Conservation (phyloP, 2,797 vertebrate species). For the Vireo griseus region DNA sequence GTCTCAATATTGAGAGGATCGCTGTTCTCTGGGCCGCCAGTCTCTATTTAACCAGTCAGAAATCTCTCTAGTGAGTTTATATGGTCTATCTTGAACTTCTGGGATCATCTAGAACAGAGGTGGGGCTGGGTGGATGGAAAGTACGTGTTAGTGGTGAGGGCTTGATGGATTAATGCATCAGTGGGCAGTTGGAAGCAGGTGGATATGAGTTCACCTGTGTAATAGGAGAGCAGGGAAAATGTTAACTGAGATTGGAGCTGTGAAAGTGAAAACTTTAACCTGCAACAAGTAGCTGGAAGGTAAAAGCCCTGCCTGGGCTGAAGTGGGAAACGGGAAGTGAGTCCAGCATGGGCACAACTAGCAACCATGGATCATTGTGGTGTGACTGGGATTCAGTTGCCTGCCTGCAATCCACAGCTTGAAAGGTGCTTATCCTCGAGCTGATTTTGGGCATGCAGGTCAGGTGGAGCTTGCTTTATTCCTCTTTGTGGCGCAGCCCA, state of each 20-base stretch:
- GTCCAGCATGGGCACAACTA: too few species aligned
- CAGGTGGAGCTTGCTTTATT: neutral
- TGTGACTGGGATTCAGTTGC: neutral
- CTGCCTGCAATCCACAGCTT: too few species aligned
- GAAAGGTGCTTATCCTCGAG: neutral
- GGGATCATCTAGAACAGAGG: neutral
- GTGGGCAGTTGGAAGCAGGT: neutral
- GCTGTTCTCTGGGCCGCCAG: neutral
- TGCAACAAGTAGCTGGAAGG: neutral
- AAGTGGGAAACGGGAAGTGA: neutral
- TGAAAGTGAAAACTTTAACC: neutral
- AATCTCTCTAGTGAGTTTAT: neutral
- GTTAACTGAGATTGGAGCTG: neutral
- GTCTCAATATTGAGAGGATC: neutral
- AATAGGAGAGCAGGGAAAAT: neutral
- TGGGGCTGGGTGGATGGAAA: neutral
- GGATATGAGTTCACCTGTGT: neutral
- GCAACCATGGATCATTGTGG: neutral
- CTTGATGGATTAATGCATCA: neutral
- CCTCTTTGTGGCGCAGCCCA: neutral
- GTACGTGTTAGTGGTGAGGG: neutral
- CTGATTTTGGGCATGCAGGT: neutral
- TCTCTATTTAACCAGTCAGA: neutral
- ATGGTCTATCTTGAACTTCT: neutral
- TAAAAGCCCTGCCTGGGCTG: neutral